Evolutionary conservation across 1,140 invertebrate genomes (phyloP).

Genomic region (Camponotus floridanus): DNA sequence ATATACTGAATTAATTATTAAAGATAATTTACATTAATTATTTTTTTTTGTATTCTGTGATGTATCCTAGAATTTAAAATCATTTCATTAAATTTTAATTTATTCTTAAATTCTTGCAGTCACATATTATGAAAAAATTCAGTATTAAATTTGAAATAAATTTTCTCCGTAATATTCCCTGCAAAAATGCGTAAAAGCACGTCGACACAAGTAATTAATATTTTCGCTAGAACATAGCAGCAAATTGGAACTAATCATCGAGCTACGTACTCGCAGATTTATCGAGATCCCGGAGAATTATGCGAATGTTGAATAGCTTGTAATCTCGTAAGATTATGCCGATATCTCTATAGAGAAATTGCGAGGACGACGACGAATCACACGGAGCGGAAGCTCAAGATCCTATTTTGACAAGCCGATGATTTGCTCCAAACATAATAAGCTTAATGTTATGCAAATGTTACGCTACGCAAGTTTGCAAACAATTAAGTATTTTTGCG

Average conservation of each 20-base stretch:
- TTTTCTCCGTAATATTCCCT: not conserved
- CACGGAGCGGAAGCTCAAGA: constrained; percentile 9
- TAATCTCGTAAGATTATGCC: constrained; percentile 57
- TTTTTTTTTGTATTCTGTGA: not conserved
- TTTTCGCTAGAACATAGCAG: not conserved
- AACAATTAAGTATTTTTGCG: constrained; percentile 72
- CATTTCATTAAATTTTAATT: not conserved
- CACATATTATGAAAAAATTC: not conserved
- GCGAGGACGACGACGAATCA: constrained; percentile 35
- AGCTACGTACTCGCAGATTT: constrained; percentile 44
- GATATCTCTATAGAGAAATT: constrained; percentile 41
- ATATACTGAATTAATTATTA: not conserved
- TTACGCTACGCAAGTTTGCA: constrained; percentile 70
- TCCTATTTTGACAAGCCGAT: constrained; percentile 64
- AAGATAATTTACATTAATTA: not conserved
- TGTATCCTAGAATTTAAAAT: not conserved
- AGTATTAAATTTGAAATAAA: constrained; percentile 1
- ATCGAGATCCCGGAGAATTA: constrained; percentile 46
- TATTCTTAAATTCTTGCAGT: not conserved
- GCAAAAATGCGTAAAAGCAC: not conserved
- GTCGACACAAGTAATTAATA: constrained; percentile 26
- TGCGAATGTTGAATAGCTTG: constrained; percentile 30
- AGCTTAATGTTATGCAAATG: constrained; percentile 75
- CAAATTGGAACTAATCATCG: constrained; percentile 53
- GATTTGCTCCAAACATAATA: constrained; percentile 66